Conservation (phyloP, 2,797 vertebrate species). For the Paratrypauchen microcephalus region DNA sequence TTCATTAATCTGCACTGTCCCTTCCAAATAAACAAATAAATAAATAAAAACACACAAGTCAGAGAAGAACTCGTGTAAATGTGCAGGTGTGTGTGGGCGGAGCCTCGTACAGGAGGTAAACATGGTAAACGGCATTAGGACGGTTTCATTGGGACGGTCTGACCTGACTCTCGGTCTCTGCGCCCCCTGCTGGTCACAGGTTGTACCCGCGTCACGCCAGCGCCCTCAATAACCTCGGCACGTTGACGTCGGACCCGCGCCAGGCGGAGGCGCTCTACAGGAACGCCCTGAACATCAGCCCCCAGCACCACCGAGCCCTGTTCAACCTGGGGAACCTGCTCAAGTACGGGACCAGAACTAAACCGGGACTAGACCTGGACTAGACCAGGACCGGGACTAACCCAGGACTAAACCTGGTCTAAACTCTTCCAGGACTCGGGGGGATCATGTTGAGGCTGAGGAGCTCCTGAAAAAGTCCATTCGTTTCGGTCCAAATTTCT, state of each 20-base stretch:
- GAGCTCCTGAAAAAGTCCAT: constrained; percentile 85
- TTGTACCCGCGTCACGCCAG: constrained; percentile 95
- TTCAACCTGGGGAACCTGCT: constrained; percentile 96
- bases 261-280: constrained; percentile 91
- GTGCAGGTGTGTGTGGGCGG: no score
- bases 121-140: no score
- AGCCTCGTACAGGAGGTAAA: no score
- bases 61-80: no score
- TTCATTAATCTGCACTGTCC: no score
- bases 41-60: no score
- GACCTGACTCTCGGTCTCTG: no score
- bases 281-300: constrained; percentile 87
- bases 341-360: constrained; percentile 80
- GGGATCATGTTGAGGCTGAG: constrained; percentile 85
- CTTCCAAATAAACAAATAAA: no score
- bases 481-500: constrained; percentile 87
- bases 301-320: constrained; percentile 92
- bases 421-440: constrained; percentile 78
- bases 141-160: no score
- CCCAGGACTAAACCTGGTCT: neutral
- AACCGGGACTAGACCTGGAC: neutral
- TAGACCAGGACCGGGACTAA: neutral
- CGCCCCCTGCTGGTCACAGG: constrained; percentile 59
- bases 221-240: constrained; percentile 95
- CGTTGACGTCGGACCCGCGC: constrained; percentile 81